A percentile compares a stretch with the other conserved stretches of the same genome.
Evolutionary conservation across 2,888 invertebrate species (phyloP).

Genomic region (Polia nebulosa): DNA sequence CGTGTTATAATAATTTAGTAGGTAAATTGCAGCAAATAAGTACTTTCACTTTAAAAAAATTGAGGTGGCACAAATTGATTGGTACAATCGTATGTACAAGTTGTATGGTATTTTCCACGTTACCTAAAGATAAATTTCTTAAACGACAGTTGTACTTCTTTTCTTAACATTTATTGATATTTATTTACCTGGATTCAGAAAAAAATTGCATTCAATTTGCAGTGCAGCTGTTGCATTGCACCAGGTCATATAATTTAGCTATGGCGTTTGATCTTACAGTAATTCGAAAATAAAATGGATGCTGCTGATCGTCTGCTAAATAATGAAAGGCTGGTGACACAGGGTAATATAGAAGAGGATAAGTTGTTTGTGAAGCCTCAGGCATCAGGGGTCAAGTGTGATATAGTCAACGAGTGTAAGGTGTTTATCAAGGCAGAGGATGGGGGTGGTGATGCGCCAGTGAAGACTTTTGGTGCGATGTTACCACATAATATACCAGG

Average conservation of each 20-base stretch:
- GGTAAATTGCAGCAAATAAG: slow-evolving; percentile 6
- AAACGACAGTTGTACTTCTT: not conserved
- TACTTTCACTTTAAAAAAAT: slow-evolving; percentile 62
- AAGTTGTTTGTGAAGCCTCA: slow-evolving; percentile 73
- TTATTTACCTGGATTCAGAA: not conserved
- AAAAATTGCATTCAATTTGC: slow-evolving; percentile 7
- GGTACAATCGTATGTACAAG: no score
- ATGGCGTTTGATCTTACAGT: slow-evolving; percentile 47
- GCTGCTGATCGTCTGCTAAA: slow-evolving; percentile 76
- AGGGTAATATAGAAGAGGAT: slow-evolving; percentile 71
- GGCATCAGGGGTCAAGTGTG: slow-evolving; percentile 77
- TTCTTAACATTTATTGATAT: not conserved
- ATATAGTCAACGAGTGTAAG: slow-evolving; percentile 87
- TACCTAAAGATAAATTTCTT: slow-evolving; percentile 16
- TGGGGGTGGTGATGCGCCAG: slow-evolving; percentile 84
- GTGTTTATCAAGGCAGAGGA: slow-evolving; percentile 86
- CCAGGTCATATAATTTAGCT: slow-evolving; percentile 13
- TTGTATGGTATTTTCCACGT: slow-evolving; percentile 27
- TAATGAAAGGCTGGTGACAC: slow-evolving; percentile 66
- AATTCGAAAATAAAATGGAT: slow-evolving; percentile 76
- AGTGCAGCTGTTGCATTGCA: slow-evolving; percentile 60
- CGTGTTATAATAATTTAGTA: not conserved
- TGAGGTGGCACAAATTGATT: slow-evolving; percentile 62
- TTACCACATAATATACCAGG: slow-evolving; percentile 68
- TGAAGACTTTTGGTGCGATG: slow-evolving; percentile 71